These are phyloP conservation scores for Cynocephalus volans DNA, from an alignment of 2,113 vertebrate species.

Conservation along the genomic window DNA sequence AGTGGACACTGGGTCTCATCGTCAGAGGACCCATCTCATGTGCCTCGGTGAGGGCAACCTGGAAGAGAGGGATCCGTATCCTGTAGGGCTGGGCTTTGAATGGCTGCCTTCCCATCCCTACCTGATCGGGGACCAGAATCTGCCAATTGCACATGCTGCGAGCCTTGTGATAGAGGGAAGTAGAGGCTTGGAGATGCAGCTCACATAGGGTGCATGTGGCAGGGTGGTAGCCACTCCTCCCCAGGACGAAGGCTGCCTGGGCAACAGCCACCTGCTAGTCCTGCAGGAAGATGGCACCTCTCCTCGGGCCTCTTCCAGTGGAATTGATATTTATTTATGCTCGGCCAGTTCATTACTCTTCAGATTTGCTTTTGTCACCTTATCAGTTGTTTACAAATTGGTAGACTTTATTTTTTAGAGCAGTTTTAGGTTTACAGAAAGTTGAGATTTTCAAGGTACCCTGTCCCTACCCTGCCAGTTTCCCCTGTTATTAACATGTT, in stretches of 20 bases:
- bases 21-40: background rate
- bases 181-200: no score
- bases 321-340: background rate
- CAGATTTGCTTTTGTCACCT: background rate
- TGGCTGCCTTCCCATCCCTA: background rate
- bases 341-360: background rate
- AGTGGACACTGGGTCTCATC: background rate
- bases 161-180: background rate
- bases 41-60: background rate
- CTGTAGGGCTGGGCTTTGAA: no score
- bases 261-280: background rate
- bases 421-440: background rate
- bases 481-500: background rate
- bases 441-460: background rate
- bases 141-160: background rate
- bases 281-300: no score
- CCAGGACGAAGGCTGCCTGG: background rate
- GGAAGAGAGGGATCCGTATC: background rate
- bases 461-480: background rate
- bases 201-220: background rate
- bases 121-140: background rate
- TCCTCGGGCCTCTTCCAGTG: background rate
- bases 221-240: background rate
- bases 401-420: background rate
- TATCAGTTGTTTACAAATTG: background rate